phyloP scores from a whole-genome alignment of 2,797 vertebrate genomes.

The Parotocinclus haroldoi region DNA sequence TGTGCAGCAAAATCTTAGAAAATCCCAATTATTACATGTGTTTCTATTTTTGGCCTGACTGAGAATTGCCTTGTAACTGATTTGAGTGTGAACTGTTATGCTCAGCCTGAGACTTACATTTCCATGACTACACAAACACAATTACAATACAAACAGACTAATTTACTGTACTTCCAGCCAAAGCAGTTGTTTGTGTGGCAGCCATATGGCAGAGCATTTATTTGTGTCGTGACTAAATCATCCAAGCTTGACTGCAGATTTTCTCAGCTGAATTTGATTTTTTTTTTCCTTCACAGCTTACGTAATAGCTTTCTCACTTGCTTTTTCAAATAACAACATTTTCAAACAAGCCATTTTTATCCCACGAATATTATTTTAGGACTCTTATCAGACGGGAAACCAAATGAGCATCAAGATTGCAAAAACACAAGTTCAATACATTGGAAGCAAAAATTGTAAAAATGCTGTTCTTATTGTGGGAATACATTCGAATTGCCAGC shows the following conservation, averaged over 20 bases:
- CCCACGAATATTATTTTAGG: slow-evolving; percentile 13
- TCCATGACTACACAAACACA: slow-evolving; percentile 42
- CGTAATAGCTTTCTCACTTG: slow-evolving; percentile 9
- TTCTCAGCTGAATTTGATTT: slow-evolving; percentile 21
- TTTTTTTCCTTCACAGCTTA: slow-evolving; percentile 14
- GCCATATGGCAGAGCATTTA: slow-evolving; percentile 26
- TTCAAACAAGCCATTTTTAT: slow-evolving; percentile 17
- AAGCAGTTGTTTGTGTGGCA: slow-evolving; percentile 37
- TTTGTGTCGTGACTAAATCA: slow-evolving; percentile 37
- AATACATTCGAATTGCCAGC: slow-evolving; percentile 25
- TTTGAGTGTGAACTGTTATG: slow-evolving; percentile 35
- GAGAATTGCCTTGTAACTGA: slow-evolving; percentile 19
- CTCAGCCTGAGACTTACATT: slow-evolving; percentile 25
- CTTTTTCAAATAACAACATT: slow-evolving; percentile 19
- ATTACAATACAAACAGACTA: slow-evolving; percentile 37
- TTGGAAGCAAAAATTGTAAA: slow-evolving; percentile 19
- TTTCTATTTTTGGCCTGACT: slow-evolving; percentile 25
- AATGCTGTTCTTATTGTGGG: slow-evolving; percentile 32
- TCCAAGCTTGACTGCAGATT: slow-evolving; percentile 22
- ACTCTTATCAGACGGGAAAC: slow-evolving; percentile 14
- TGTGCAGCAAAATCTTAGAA: slow-evolving; percentile 4
- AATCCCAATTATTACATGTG: slow-evolving; percentile 8
- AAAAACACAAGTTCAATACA: slow-evolving; percentile 28
- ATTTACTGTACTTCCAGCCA: slow-evolving; percentile 42
- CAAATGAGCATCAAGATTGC: slow-evolving; percentile 33